These are phyloP conservation scores for Pontoporia blainvillei DNA, from an alignment of 2,113 vertebrate genomes.

Conservation along the genomic window DNA sequence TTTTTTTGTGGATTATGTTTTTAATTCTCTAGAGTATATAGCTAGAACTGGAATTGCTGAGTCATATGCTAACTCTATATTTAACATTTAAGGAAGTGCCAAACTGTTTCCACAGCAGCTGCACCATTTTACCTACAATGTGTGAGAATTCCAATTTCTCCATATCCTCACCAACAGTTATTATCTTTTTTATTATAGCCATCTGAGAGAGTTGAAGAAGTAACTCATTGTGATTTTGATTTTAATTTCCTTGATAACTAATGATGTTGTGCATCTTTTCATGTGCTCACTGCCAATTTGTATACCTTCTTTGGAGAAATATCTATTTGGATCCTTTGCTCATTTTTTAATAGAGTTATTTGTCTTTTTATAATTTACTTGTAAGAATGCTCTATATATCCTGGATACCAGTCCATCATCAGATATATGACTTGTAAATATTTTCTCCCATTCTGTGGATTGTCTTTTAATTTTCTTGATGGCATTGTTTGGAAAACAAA, in stretches of 20 bases:
- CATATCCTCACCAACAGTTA: not conserved
- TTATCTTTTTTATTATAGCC: not conserved
- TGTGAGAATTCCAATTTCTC: not conserved
- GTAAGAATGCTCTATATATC: not conserved
- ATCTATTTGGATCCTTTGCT: not conserved
- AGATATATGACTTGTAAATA: not conserved
- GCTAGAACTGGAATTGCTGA: not conserved
- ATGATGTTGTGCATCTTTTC: not conserved
- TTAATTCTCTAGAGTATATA: not conserved
- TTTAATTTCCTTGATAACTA: not conserved
- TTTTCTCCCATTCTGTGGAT: not conserved
- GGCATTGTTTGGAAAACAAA: not conserved
- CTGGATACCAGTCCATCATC: not conserved
- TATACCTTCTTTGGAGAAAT: constrained; percentile 9
- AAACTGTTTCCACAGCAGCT: not conserved
- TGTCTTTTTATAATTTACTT: not conserved
- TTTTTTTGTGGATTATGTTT: not conserved
- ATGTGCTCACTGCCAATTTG: not conserved
- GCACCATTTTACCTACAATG: not conserved
- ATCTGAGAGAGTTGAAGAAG: not conserved
- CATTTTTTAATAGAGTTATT: not conserved
- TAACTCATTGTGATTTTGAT: not conserved
- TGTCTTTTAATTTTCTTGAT: constrained; percentile 15
- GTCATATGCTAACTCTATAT: not conserved
- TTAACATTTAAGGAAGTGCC: not conserved